These are phyloP conservation scores for Hiodon alosoides DNA, from an alignment of 2,113 vertebrate species.

Conservation along the genomic window DNA sequence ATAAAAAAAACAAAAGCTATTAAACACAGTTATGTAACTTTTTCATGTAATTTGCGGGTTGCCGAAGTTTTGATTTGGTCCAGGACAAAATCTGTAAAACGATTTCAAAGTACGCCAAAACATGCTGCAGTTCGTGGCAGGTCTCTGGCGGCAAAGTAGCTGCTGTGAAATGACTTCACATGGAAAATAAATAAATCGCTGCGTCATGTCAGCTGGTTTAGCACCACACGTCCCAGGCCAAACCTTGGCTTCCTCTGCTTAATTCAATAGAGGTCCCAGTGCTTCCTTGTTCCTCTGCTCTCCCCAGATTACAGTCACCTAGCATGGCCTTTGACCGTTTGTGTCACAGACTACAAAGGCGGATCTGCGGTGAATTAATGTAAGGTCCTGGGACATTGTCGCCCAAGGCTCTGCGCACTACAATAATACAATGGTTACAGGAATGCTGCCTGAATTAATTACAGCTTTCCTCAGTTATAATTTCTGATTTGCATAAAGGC, in stretches of 20 bases:
- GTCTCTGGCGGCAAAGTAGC: too few relatives aligned
- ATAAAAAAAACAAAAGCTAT: too few relatives aligned
- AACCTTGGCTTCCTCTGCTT: slow-evolving; percentile 6
- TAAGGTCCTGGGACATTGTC: not conserved
- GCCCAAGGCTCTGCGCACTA: not conserved
- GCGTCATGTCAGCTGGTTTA: not conserved
- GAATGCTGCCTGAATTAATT: not conserved
- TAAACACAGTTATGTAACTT: too few relatives aligned
- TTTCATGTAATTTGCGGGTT: too few relatives aligned
- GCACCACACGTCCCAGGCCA: not conserved
- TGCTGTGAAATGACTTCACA: too few relatives aligned
- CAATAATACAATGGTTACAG: slow-evolving; percentile 3
- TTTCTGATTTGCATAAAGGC: too few relatives aligned
- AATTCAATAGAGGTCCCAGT: slow-evolving; percentile 6
- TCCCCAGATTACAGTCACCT: not conserved
- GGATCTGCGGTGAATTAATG: not conserved
- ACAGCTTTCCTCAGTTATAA: not conserved
- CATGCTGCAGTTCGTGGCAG: too few relatives aligned
- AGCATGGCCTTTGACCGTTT: not conserved
- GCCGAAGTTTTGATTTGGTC: too few relatives aligned
- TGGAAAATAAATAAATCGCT: too few relatives aligned
- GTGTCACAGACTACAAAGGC: slow-evolving; percentile 5
- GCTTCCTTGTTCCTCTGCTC: not conserved
- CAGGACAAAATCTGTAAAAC: too few relatives aligned
- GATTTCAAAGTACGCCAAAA: too few relatives aligned